Evolutionary conservation across 30 jellyfish, hydroid and myxozoan genomes (phyloP).

Genomic region (Chironex yamaguchii): DNA sequence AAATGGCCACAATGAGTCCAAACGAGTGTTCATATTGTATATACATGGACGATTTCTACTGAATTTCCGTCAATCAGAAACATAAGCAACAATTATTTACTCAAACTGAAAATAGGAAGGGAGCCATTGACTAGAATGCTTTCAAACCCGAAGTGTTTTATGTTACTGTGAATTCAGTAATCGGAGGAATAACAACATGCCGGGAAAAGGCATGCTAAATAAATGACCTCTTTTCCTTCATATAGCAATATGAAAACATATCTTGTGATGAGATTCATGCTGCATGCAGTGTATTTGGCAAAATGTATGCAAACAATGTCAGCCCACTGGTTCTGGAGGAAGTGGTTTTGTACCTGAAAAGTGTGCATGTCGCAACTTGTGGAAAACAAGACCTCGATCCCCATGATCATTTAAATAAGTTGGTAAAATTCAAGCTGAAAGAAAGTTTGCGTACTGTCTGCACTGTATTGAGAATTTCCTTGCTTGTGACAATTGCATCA

Average conservation of each 20-base stretch:
- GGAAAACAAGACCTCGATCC: constrained; percentile 56
- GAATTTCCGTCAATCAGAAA: constrained; percentile 45
- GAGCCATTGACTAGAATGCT: constrained; percentile 27
- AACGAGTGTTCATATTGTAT: constrained; percentile 32
- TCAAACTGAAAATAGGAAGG: constrained; percentile 32
- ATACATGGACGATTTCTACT: constrained; percentile 32
- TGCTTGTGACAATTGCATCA: constrained; percentile 77
- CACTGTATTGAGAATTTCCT: constrained; percentile 59
- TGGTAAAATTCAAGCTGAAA: constrained; percentile 36
- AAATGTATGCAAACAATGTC: constrained; percentile 17
- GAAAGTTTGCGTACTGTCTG: constrained; percentile 36
- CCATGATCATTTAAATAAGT: constrained; percentile 17
- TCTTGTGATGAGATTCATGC: constrained; percentile 22
- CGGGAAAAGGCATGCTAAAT: too few relatives aligned
- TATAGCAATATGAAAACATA: constrained; percentile 30
- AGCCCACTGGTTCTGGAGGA: constrained; percentile 58
- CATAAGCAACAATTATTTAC: constrained; percentile 14
- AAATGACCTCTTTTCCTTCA: constrained; percentile 44
- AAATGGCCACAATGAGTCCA: constrained; percentile 43
- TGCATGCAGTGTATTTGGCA: constrained; percentile 43
- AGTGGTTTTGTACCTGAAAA: constrained; percentile 38
- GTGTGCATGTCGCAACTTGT: constrained; percentile 50
- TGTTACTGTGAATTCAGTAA: constrained; percentile 34
- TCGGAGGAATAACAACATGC: constrained; percentile 53
- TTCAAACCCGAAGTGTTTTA: constrained; percentile 54